Conservation (phyloP, 2,888 invertebrate species). For the Myopa testacea region DNA sequence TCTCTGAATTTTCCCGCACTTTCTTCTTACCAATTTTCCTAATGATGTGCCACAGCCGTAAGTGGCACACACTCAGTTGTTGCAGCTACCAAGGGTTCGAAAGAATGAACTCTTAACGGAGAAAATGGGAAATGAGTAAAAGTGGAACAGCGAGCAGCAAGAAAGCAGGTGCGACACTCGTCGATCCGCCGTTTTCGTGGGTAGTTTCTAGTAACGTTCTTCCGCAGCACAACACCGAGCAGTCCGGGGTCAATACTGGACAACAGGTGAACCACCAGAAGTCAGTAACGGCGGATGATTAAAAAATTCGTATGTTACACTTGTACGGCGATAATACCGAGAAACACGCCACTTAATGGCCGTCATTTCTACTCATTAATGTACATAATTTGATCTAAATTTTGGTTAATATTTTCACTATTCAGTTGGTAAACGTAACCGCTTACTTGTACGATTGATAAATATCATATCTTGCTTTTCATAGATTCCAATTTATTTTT, state of each 20-base stretch:
- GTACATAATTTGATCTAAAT: too few relatives aligned
- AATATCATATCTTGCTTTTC: too few relatives aligned
- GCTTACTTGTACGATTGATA: too few relatives aligned
- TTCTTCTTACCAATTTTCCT: conserved; percentile 14
- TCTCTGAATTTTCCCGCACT: conserved; percentile 22
- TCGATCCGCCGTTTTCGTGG: background rate
- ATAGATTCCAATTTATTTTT: too few relatives aligned
- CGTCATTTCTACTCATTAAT: too few relatives aligned
- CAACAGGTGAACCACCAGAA: conserved; percentile 30
- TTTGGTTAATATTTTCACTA: too few relatives aligned
- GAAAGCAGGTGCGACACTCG: conserved; percentile 20
- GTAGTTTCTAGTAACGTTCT: background rate
- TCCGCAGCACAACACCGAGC: background rate
- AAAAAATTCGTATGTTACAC: too few relatives aligned
- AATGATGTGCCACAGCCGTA: background rate
- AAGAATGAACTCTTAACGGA: background rate
- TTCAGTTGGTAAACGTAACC: too few relatives aligned
- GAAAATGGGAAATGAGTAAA: background rate
- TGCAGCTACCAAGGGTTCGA: conserved; percentile 3
- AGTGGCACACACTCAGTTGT: background rate
- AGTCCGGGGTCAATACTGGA: background rate
- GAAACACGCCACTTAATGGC: too few relatives aligned
- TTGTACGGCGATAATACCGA: too few relatives aligned
- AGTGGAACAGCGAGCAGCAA: background rate
- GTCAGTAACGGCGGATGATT: conserved; percentile 7